Conservation (phyloP, 2,888 invertebrate species). For the Sericinus montela region DNA sequence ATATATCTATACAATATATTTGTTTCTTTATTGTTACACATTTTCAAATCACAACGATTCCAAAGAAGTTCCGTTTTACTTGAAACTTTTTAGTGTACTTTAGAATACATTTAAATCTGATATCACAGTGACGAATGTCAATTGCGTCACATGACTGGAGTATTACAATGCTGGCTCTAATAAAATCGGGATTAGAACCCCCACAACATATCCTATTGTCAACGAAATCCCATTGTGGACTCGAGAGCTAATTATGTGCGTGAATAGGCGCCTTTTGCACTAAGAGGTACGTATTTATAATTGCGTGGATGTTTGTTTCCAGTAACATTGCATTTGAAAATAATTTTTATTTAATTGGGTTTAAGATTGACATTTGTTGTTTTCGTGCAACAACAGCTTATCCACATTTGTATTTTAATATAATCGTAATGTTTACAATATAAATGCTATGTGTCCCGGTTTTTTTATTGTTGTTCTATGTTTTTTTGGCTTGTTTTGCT, state of each 20-base stretch:
- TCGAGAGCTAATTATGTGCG: conserved; percentile 58
- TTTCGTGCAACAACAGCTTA: too few species aligned
- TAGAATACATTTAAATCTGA: background rate
- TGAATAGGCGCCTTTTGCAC: conserved; percentile 54
- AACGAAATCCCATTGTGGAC: conserved; percentile 48
- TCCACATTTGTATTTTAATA: too few species aligned
- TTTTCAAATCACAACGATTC: too few species aligned
- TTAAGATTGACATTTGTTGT: background rate
- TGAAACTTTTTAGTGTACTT: too few species aligned
- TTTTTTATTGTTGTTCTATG: too few species aligned
- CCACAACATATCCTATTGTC: conserved; percentile 47
- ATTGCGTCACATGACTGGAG: conserved; percentile 3
- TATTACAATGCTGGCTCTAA: conserved; percentile 19
- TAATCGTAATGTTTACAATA: too few species aligned
- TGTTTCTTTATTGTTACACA: too few species aligned
- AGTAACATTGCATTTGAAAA: too few species aligned
- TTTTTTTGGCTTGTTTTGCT: too few species aligned
- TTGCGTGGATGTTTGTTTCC: background rate
- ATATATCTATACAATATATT: too few species aligned
- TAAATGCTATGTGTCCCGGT: too few species aligned
- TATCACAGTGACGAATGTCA: background rate
- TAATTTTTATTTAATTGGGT: background rate
- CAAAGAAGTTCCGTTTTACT: too few species aligned
- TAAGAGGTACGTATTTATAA: conserved; percentile 20
- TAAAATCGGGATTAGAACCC: conserved; percentile 45